Evolutionary conservation across 2,888 invertebrate genomes (phyloP), one percentile per base, ranked within the genome.

Genomic region (Tanytarsus gracilentus): DNA sequence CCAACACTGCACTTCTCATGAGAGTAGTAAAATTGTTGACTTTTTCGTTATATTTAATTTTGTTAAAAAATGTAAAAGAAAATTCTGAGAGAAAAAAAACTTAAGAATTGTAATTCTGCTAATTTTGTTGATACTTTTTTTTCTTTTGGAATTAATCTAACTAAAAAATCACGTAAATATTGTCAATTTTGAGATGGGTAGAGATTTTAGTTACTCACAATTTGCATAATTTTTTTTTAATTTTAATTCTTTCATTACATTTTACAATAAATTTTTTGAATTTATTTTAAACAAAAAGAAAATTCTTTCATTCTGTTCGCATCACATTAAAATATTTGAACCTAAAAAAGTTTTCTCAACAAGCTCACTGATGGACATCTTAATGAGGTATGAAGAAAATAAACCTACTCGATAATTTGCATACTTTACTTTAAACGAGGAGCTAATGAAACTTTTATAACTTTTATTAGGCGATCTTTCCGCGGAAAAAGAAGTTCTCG

Each of bases 401-500:
- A 30, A 48, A 25, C 51, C 16, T 23, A 51, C 18, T 25, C 21
- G n/a, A 29, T 27, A 18, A 21, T 30, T 51, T 30, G 27, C 36
- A 30, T 30, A 53, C 21, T 23, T 23, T 33, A 29, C 8, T 16
- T 21, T 18, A 53, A 33, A 18, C 14, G 21, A 11, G 14, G 9
- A 36, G 68, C 29, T 58, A 25, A 61, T 55, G 55, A 23, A 48
- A 48, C 36, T 40, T 49, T 25, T 23, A 48, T 50, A 53, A 14
- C 21, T 30, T 60, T 29, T 51, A 8, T 16, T 27, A 88, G 88
- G 86, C 67, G 83, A 83, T 72, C 75, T 87, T 63, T 74, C 79
- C 63, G 87, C 91, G 68, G 90, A 91, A 73, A 79, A 78, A 51
- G 85, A 87, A 71, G 91, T 94, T 5, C 78, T 94, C 66, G 85